These are phyloP conservation scores for Drosophila atripex DNA, from an alignment of 2,888 invertebrate species.

Conservation along the genomic window DNA sequence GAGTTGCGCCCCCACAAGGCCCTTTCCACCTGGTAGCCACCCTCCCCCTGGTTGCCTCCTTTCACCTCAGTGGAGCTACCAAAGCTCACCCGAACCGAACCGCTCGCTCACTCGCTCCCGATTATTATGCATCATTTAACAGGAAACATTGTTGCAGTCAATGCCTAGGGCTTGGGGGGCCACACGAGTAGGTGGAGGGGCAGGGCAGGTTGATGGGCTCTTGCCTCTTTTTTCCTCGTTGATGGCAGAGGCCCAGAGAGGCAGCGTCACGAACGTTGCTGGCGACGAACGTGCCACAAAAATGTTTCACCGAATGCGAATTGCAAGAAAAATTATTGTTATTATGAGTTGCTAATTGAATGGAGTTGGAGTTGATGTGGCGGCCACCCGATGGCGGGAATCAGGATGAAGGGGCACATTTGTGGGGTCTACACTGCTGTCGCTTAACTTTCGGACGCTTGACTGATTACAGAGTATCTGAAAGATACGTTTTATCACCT, in stretches of 20 bases:
- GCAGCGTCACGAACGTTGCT: conserved; percentile 66
- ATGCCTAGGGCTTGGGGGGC: conserved; percentile 53
- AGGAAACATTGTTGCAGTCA: conserved; percentile 79
- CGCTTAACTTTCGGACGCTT: background rate
- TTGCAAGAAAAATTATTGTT: conserved; percentile 78
- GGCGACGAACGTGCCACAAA: conserved; percentile 68
- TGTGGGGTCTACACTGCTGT: conserved; percentile 7
- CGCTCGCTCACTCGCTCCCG: conserved; percentile 48
- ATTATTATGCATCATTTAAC: conserved; percentile 79
- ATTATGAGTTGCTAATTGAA: conserved; percentile 80
- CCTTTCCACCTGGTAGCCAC: conserved; percentile 2
- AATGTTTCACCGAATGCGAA: conserved; percentile 75
- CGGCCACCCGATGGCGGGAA: conserved; percentile 13
- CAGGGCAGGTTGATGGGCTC: conserved; percentile 7
- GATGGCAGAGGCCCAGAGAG: conserved; percentile 42
- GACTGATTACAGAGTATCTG: background rate
- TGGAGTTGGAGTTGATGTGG: conserved; percentile 69
- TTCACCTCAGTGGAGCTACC: conserved; percentile 48
- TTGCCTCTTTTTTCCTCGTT: conserved; percentile 10
- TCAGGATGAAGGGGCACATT: conserved; percentile 5
- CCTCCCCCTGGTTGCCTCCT: conserved; percentile 13
- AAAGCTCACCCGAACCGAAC: conserved; percentile 69
- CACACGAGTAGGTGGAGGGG: conserved; percentile 2
- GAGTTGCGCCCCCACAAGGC: conserved; percentile 5
- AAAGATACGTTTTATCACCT: background rate